Evolutionary conservation across 2,888 invertebrate genomes (phyloP).

Genomic region (Acronicta leporina): DNA sequence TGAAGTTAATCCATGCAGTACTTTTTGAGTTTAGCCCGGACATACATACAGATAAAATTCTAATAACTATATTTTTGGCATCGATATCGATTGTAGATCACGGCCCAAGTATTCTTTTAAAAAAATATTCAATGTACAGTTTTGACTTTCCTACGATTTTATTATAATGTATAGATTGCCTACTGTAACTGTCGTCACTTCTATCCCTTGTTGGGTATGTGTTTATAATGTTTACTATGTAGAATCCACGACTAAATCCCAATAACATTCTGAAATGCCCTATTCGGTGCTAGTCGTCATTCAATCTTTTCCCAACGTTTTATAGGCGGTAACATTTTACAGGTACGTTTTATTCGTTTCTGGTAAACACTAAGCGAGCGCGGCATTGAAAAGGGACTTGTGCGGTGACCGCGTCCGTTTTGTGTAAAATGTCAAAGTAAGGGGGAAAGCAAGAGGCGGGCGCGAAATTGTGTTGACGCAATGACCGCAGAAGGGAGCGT

Average conservation of each 20-base stretch:
- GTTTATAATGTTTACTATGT: conserved; percentile 15
- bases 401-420: conserved; percentile 78
- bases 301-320: conserved; percentile 24
- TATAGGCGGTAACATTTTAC: conserved; percentile 37
- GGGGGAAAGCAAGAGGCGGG: conserved; percentile 71
- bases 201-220: conserved; percentile 8
- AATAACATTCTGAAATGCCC: conserved; percentile 17
- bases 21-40: no score
- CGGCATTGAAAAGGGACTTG: conserved; percentile 73
- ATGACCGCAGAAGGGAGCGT: conserved; percentile 68
- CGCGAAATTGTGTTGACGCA: conserved; percentile 81
- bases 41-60: no score
- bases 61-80: no score
- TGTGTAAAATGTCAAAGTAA: conserved; percentile 84
- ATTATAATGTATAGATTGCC: no score
- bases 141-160: no score
- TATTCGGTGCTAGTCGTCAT: conserved; percentile 18
- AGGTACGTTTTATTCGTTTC: conserved; percentile 43
- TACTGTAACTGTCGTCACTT: conserved; percentile 6
- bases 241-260: conserved; percentile 13
- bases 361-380: conserved; percentile 51
- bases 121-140: no score
- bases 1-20: no score
- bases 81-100: no score
- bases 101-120: no score